Base-by-base conservation (phyloP, 2,113 vertebrate species). In the Argyrosomus japonicus region DNA sequence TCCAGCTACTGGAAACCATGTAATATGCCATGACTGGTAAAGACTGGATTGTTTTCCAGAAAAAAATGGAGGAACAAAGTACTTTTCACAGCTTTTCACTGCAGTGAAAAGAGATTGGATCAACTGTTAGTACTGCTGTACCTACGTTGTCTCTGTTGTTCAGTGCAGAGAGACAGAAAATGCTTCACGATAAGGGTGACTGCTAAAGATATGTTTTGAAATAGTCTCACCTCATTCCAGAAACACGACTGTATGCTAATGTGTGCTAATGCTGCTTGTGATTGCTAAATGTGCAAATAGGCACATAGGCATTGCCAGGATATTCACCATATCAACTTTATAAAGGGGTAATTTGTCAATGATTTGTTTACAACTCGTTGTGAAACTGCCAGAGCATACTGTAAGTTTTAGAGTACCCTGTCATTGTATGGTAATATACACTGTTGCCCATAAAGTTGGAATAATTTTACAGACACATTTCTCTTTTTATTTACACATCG, bases 1-100 rank as follows among this genome's bases (percentile, higher is more conserved):
- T 51, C 32, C 73, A 54, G 25, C 54, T 7, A 89, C 87, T 47
- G 85, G 88, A 61, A 79, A 76, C 72, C 86, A 86, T 51, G 74
- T 90, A n/a, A 85, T 90, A 40, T 92, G 91, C 62, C 71, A 84
- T 57, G 89, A 77, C 73, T 91, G 90, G 90, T 91, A 71, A 86
- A 81, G 50, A 48, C 27, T 43, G 12, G 27, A 70, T n/a, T 18
- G 0, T 53, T 48, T 54, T 50, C 71, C 43, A n/a, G 36, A n/a
- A 77, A 18, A 76, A 64, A 72, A 60, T 27, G 23, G 47, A 72
- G 4, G 45, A 32, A 45, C 9, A 43, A 27, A 56, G 58, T 23
- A 18, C 53, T 40, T 53, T 45, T 27, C 12, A 23, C 50, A 43
- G 29, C 27, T 25, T 75, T 75, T 56, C 18, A 27, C 47, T n/a